Percentiles rank a stretch among this genome's conserved stretches.
Conservation (phyloP, 2,888 invertebrate species). For the Stenodera caucasica region DNA sequence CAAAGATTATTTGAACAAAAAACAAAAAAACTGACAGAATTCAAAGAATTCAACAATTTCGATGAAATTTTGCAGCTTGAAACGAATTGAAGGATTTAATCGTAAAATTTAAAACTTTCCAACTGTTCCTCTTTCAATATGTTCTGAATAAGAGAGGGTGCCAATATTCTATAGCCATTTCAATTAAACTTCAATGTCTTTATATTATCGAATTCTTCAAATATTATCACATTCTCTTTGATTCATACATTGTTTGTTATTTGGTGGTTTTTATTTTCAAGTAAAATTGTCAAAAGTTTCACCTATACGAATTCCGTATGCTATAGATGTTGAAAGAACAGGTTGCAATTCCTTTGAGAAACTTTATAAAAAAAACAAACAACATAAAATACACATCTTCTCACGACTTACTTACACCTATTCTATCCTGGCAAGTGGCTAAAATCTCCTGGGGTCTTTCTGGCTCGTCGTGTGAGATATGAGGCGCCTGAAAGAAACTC, state of each 20-base stretch:
- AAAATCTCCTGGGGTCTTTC: constrained; percentile 37
- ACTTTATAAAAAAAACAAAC: too few species aligned
- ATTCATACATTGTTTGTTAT: constrained; percentile 10
- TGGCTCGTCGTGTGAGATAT: constrained; percentile 50
- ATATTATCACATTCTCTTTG: constrained; percentile 13
- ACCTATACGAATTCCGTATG: neutral
- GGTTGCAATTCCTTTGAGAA: constrained; percentile 13
- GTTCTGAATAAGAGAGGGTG: too few species aligned
- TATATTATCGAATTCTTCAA: constrained; percentile 42
- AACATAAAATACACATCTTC: constrained; percentile 39
- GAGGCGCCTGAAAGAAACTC: constrained; percentile 39
- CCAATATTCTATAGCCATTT: constrained; percentile 38
- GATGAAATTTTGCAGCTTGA: too few species aligned
- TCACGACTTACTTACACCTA: constrained; percentile 40
- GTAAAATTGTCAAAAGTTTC: neutral
- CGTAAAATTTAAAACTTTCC: too few species aligned
- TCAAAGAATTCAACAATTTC: too few species aligned
- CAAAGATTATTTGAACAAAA: too few species aligned
- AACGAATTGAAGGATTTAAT: too few species aligned
- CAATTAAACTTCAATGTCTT: constrained; percentile 48
- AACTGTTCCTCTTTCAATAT: too few species aligned
- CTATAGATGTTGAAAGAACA: constrained; percentile 3
- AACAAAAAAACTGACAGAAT: too few species aligned
- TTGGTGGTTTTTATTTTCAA: neutral
- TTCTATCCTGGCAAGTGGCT: constrained; percentile 39